Evolutionary conservation across 2,888 invertebrate genomes (phyloP).

Genomic region (Pediacus dermestoides): DNA sequence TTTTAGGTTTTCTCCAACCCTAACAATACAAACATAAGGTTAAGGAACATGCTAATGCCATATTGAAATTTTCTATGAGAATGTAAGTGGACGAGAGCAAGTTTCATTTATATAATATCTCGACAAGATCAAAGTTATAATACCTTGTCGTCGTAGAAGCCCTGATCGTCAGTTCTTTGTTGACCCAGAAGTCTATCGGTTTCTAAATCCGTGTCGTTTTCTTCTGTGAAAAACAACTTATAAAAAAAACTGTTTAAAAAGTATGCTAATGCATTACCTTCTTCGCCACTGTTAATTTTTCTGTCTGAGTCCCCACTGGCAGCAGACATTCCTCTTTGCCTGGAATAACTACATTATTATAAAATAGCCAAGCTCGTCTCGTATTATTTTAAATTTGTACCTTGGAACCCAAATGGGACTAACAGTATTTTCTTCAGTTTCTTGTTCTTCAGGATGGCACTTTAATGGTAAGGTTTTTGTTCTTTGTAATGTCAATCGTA

Average conservation of each 20-base stretch:
- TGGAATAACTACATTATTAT: conserved; percentile 41
- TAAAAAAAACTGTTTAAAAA: not conserved
- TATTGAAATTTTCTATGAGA: too few relatives aligned
- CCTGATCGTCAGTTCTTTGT: conserved; percentile 89
- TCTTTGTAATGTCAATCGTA: conserved; percentile 73
- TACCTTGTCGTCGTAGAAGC: conserved; percentile 87
- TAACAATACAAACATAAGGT: conserved; percentile 44
- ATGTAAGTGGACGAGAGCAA: too few relatives aligned
- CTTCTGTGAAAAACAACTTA: too few relatives aligned
- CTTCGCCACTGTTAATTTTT: conserved; percentile 65
- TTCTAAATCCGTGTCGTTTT: conserved; percentile 95
- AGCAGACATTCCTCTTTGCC: conserved; percentile 56
- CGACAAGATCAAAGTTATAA: too few relatives aligned
- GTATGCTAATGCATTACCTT: conserved; percentile 40
- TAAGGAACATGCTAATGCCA: conserved; percentile 34
- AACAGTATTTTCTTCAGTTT: conserved; percentile 51
- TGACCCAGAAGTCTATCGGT: conserved; percentile 95
- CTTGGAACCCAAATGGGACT: conserved; percentile 72
- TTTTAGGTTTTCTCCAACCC: conserved; percentile 78
- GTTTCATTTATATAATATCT: too few relatives aligned
- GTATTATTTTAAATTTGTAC: conserved; percentile 41
- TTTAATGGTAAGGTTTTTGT: conserved; percentile 63
- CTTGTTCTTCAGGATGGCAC: conserved; percentile 45
- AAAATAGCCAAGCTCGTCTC: conserved; percentile 15
- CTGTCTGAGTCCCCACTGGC: conserved; percentile 60